Base-by-base conservation (phyloP, 1,140 invertebrate genomes). In the Galendromus occidentalis region DNA sequence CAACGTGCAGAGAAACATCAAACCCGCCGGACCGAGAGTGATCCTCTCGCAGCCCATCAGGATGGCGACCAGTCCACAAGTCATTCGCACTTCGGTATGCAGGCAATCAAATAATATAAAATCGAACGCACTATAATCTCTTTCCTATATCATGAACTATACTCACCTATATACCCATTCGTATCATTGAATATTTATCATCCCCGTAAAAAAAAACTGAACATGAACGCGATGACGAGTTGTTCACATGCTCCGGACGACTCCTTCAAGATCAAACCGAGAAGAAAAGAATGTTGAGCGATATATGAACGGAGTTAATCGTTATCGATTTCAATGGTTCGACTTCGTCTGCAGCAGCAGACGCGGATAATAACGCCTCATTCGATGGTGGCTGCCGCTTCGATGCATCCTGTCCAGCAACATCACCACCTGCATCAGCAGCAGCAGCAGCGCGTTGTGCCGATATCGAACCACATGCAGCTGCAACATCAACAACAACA, bases 391-490 rank as follows among this genome's bases (percentile, higher is more conserved):
- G 41, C 68, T 14, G 65, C 66, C n/a, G 39, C 67, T 25, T 64
- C 64, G 28, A 64, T 42, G 29, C 44, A 51, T 42, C 66, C 41
- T 41, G 45, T 44, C 44, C 39, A 14, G 22, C 63, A 64, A n/a
- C 63, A 68, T 30, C 65, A 67, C 64, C 66, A 69, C 63, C 67
- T 29, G 4, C 64, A 44, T 17, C 30, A 45, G 18, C 30, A 66
- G 66, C 30, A 45, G 18, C 30, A 66, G 66, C 65, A 68, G 64
- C 44, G 67, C 65, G 68, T 44, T 41, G 67, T 65, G 51, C 65
- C 67, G 51, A 66, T 66, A 64, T 63, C 25, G 66, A 67, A 29
- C 47, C 66, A 44, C 25, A 51, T 64, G 64, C 64, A 68, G 64
- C 47, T 68, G 20, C 30, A 68, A 44, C 64, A 69, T 28, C 28